phyloP scores from a whole-genome alignment of 2,888 invertebrate genomes.

The Chymomyza amoena region DNA sequence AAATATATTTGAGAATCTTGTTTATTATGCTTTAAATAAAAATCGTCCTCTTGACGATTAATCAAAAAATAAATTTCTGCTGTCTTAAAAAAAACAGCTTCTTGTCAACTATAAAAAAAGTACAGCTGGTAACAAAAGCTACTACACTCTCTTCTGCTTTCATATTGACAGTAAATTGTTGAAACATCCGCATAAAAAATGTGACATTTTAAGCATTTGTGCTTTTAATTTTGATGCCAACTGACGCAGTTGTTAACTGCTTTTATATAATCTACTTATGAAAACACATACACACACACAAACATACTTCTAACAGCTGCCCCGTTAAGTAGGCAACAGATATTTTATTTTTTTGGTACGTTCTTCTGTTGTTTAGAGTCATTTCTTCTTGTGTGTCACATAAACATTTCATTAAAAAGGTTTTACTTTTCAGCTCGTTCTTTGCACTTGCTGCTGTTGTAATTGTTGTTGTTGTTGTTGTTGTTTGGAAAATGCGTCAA shows the following conservation, averaged over 20 bases:
- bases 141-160: not conserved
- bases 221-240: not conserved
- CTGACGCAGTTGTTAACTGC: not conserved
- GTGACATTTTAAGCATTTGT: not conserved
- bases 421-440: not conserved
- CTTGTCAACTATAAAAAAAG: not conserved
- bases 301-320: constrained; percentile 1
- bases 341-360: constrained; percentile 11
- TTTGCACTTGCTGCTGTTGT: not conserved
- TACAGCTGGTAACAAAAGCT: not conserved
- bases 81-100: too few relatives aligned
- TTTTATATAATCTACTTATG: not conserved
- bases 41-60: too few relatives aligned
- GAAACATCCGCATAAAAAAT: not conserved
- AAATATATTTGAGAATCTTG: too few relatives aligned
- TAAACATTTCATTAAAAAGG: constrained; percentile 4
- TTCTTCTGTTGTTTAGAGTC: not conserved
- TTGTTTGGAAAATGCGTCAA: not conserved
- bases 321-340: constrained; percentile 26
- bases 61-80: too few relatives aligned
- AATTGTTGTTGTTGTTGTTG: not conserved
- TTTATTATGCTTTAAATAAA: too few relatives aligned
- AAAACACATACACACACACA: too few relatives aligned
- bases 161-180: not conserved
- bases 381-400: not conserved